phyloP scores from a whole-genome alignment of 2,113 vertebrate species.

The Chionomys nivalis region DNA sequence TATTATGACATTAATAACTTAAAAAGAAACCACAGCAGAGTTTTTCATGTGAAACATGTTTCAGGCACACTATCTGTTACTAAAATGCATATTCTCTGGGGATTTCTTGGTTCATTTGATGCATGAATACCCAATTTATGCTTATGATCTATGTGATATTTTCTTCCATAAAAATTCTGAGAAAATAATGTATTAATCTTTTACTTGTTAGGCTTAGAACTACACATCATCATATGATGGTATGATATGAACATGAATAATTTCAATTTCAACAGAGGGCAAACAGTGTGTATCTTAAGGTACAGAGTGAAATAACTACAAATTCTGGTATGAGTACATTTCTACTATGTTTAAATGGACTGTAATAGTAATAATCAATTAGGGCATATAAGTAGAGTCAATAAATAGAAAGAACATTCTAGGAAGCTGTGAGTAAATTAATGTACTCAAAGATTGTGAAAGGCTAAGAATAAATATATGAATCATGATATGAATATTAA shows the following conservation, averaged over 20 bases:
- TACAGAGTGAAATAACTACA: background rate
- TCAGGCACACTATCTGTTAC: conserved; percentile 45
- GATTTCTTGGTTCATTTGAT: conserved; percentile 64
- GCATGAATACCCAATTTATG: conserved; percentile 43
- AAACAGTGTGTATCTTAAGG: conserved; percentile 17
- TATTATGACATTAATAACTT: conserved; percentile 63
- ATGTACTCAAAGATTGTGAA: background rate
- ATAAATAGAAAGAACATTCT: background rate
- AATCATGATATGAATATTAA: background rate
- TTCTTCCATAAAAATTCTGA: conserved; percentile 4
- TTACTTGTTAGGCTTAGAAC: conserved; percentile 45
- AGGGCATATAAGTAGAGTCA: background rate
- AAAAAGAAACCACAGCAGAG: conserved; percentile 52
- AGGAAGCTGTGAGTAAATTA: background rate
- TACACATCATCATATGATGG: background rate
- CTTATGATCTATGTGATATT: conserved; percentile 7
- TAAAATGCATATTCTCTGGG: conserved; percentile 48
- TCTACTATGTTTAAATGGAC: background rate
- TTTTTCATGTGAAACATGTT: conserved; percentile 55
- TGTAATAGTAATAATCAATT: background rate
- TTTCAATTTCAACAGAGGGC: conserved; percentile 22
- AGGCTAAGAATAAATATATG: conserved; percentile 21
- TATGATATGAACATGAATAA: background rate
- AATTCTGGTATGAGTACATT: background rate
- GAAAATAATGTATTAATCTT: conserved; percentile 38